Conservation (phyloP, 2,113 vertebrate species). For the Chloroceryle aenea region DNA sequence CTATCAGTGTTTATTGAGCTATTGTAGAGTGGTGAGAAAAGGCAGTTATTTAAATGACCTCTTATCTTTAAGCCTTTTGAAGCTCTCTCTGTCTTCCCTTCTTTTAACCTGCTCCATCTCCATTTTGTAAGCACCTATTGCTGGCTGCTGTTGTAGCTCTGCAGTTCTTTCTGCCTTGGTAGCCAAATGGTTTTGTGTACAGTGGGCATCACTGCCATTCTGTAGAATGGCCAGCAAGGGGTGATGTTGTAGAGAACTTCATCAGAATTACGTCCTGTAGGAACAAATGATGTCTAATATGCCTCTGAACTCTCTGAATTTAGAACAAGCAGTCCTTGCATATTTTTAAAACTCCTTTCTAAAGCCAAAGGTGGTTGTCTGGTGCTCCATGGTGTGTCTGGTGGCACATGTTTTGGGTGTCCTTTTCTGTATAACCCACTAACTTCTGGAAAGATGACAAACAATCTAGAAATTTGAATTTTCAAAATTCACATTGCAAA, state of each 20-base stretch:
- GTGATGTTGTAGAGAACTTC: slow-evolving; percentile 63
- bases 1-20: not conserved
- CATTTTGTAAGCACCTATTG: not conserved
- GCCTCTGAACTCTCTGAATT: not conserved
- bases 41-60: not conserved
- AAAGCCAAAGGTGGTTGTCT: not conserved
- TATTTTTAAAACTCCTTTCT: not conserved
- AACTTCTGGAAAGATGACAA: not conserved
- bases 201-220: slow-evolving; percentile 2
- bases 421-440: not conserved
- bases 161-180: not conserved
- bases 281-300: not conserved
- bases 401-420: not conserved
- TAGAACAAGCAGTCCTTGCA: not conserved
- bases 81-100: not conserved
- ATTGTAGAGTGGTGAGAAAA: not conserved
- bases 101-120: not conserved
- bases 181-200: not conserved
- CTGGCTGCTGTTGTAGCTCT: not conserved
- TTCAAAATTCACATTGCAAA: slow-evolving; percentile 19
- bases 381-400: not conserved
- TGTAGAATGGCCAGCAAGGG: slow-evolving; percentile 63
- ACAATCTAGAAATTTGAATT: not conserved
- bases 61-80: not conserved
- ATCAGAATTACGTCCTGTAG: not conserved